A percentile compares a stretch with the other conserved stretches of the same genome.
Evolutionary conservation across 1,140 invertebrate species (phyloP).

Genomic region (Tribolium castaneum): DNA sequence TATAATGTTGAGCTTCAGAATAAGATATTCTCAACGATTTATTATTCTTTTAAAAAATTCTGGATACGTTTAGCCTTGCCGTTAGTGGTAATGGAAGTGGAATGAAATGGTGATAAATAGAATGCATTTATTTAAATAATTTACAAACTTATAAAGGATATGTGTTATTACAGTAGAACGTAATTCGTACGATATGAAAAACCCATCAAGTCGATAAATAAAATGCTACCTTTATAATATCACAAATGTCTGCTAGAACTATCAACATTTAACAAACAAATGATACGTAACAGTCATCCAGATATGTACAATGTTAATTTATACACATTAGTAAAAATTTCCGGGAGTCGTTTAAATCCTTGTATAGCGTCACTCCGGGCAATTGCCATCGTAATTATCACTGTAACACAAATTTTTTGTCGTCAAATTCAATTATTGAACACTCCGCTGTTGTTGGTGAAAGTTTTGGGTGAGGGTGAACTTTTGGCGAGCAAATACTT

Average conservation of each 20-base stretch:
- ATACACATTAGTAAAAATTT: constrained; percentile 21
- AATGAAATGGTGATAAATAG: constrained; percentile 12
- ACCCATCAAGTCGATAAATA: constrained; percentile 35
- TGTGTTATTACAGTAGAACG: constrained; percentile 26
- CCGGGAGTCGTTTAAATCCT: not conserved
- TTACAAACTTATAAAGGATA: constrained; percentile 42
- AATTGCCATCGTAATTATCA: constrained; percentile 18
- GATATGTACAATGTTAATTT: constrained; percentile 46
- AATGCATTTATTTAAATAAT: constrained; percentile 40
- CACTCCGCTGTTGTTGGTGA: constrained; percentile 46
- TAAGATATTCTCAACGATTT: no score
- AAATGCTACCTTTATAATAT: constrained; percentile 46
- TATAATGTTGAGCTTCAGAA: no score
- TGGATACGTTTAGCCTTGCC: no score
- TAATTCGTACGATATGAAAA: constrained; percentile 18
- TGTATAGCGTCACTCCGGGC: constrained; percentile 1
- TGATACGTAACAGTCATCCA: constrained; percentile 45
- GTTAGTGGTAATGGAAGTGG: no score
- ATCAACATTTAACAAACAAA: constrained; percentile 51
- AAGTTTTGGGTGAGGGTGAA: constrained; percentile 52
- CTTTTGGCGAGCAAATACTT: constrained; percentile 66
- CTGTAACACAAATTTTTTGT: constrained; percentile 35
- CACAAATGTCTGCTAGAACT: constrained; percentile 51
- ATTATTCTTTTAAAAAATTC: no score
- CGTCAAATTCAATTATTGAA: constrained; percentile 47